Percentiles rank a stretch among this genome's conserved stretches.
Conservation (phyloP, 2,888 invertebrate species). For the Sylvicola cinctus region DNA sequence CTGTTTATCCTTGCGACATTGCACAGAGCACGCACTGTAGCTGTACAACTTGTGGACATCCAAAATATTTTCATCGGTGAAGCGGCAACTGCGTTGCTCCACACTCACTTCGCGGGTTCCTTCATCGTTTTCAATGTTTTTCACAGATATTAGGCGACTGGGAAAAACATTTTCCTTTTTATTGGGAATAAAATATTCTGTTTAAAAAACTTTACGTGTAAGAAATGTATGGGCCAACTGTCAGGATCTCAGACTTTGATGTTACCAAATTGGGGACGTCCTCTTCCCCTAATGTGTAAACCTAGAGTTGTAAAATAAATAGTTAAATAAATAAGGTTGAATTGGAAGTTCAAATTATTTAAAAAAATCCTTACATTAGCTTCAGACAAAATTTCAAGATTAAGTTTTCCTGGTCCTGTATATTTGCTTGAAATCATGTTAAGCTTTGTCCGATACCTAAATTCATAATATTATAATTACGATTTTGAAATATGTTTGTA, state of each 20-base stretch:
- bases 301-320: constrained; percentile 24
- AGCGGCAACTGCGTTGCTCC: constrained; percentile 47
- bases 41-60: constrained; percentile 45
- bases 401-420: constrained; percentile 38
- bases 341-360: background rate
- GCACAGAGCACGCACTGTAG: constrained; percentile 49
- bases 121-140: constrained; percentile 48
- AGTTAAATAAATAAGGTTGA: constrained; percentile 1
- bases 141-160: constrained; percentile 32
- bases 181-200: constrained; percentile 6
- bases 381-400: constrained; percentile 28
- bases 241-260: constrained; percentile 35
- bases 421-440: constrained; percentile 41
- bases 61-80: constrained; percentile 38
- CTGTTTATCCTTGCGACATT: constrained; percentile 44
- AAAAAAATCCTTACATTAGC: constrained; percentile 26
- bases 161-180: background rate
- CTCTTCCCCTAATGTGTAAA: constrained; percentile 40
- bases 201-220: constrained; percentile 23
- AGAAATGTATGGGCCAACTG: constrained; percentile 33
- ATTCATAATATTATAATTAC: constrained; percentile 22
- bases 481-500: background rate
- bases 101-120: constrained; percentile 36
- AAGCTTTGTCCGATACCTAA: constrained; percentile 24
- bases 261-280: constrained; percentile 51